Evolutionary conservation across 2,113 vertebrate genomes (phyloP), one percentile per base, ranked within the genome.

Genomic region (Antennarius striatus): DNA sequence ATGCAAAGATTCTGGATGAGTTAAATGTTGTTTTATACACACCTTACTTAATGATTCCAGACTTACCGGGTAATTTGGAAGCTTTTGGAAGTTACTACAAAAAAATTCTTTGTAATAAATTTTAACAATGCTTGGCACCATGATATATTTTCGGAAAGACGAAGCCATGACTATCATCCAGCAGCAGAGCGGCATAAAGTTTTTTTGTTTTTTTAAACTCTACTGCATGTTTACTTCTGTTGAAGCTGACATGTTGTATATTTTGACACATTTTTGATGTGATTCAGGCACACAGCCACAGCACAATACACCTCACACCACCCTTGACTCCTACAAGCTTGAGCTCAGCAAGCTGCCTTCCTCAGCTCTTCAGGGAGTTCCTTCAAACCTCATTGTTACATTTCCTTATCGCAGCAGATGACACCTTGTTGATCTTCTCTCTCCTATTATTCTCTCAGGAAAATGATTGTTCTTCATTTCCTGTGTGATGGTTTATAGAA

Each of bases 391-490:
- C 81, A 86, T 86, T 90, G 87, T 90, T 81, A 60, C 50, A 7
- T 83, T 90, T 91, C 86, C 86, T 75, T 29, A 79, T 81, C 65
- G 48, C 71, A 65, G 73, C 81, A 81, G 82, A 88, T 76, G 84
- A 91, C 88, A 88, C 83, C 75, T 79, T 89, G 86, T 89, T 90
- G 80, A 86, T 83, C 81, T 81, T 81, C 52, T 81, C 66, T 73
- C 63, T 72, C 29, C 73, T 64, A 74, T 88, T 86, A 86, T 87
- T 83, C 75, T 79, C 61, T 67, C 83, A 71, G 77, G 64, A 82
- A 88, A 72, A 59, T 61, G 75, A 88, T 83, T 87, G 84, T 74
- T 77, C 49, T 57, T 71, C 50, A 66, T 75, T 83, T 89, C 82
- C 88, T 62, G 17, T 76, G 82, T 77, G 62, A 76, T 74, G 51